Evolutionary conservation across 2,888 invertebrate species (phyloP), one percentile per base, ranked within the genome.

Genomic region (Pachycephus smyrnensis): DNA sequence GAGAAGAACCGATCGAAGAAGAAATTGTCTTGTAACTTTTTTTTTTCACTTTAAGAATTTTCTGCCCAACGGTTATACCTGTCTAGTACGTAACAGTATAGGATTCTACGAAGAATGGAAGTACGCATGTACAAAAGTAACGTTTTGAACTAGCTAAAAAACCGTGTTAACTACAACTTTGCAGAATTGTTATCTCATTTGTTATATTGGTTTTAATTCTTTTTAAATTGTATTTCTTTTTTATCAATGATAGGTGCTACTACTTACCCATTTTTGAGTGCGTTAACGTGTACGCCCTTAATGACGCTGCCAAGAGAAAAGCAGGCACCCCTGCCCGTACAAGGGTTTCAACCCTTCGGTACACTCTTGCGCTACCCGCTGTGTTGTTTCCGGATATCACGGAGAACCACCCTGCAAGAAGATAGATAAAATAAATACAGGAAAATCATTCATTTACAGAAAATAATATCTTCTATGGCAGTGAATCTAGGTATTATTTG

Each of bases 361-460:
- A 91, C 77, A 91, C 89, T 77, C 90, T 86, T n/a, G 91, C 91
- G 75, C 86, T 88, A 33, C 89, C 90, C 80, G 88, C 88, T 69
- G 88, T 82, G 77, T 89, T 89, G 76, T 87, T 90, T 82, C 92
- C 92, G 76, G 92, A 91, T 86, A 92, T 91, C 82, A 92, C 91
- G 80, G 92, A 92, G 85, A 92, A 92, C 92, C 92, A 92, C 79
- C 92, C 92, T 92, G 87, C 36, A 89, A 90, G 77, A 76, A 73
- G 82, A 76, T 23, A 40, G 15, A 40, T 40, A 23, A 55, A 23
- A 2, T 9, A 55, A 23, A 23, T 55, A 9, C 9, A 23, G 55
- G 23, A 23, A 15, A 55, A 55, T 1, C 2, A 23, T 55, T 23
- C 23, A 1, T 55, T 55, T 23, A 23, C 6, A 55, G 23, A 23